These are phyloP conservation scores for Lemur catta DNA, from an alignment of 2,797 vertebrate species.

Conservation along the genomic window DNA sequence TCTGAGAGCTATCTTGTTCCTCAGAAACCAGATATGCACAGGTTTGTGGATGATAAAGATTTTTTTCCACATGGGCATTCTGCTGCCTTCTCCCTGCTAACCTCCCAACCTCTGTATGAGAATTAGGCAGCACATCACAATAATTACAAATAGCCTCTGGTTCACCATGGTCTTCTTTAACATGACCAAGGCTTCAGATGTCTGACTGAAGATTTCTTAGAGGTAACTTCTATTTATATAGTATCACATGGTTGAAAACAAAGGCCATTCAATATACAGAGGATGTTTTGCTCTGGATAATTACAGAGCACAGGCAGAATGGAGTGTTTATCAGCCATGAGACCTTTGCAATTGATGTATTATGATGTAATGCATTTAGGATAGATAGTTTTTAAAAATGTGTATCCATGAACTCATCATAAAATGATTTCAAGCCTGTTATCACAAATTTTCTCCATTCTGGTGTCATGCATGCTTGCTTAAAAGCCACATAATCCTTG, in stretches of 20 bases:
- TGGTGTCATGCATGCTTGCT: not conserved
- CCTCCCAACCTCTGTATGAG: not conserved
- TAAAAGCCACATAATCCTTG: conserved; percentile 25
- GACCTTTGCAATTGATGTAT: not conserved
- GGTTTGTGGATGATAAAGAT: not conserved
- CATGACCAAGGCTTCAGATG: not conserved
- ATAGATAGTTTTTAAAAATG: conserved; percentile 30
- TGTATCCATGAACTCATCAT: not conserved
- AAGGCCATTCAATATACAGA: not conserved
- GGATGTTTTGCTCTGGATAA: conserved; percentile 44
- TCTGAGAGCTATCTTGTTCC: not conserved
- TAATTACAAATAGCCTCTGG: not conserved
- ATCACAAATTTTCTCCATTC: conserved; percentile 25
- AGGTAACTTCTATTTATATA: not conserved
- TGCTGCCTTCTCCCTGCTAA: not conserved
- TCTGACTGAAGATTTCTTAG: not conserved
- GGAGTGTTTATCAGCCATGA: conserved; percentile 13
- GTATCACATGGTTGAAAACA: not conserved
- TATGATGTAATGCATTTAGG: not conserved
- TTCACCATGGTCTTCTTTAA: not conserved
- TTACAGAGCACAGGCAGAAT: conserved; percentile 9
- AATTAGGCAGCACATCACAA: not conserved
- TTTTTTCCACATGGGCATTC: not conserved
- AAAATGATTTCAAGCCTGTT: not conserved
- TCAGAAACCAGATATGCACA: not conserved